Evolutionary conservation across 2,113 vertebrate genomes (phyloP), one percentile per base, ranked within the genome.

Genomic region (Erythrolamprus reginae): DNA sequence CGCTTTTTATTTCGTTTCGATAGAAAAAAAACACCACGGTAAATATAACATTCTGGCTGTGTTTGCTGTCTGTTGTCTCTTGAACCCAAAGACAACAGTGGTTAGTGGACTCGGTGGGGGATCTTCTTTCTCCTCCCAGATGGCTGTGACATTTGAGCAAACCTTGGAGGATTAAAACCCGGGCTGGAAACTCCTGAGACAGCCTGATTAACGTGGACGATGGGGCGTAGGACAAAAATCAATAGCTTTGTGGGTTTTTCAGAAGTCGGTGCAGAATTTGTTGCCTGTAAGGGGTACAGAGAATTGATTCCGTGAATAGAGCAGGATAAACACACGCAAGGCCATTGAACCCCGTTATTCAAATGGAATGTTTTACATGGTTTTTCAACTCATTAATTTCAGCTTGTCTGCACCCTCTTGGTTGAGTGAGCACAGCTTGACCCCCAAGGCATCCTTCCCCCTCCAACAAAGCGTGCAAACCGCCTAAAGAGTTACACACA

Each of bases 91-190:
- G 95, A 96, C 94, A 96, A 96, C 94, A 96, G 95, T 96, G 96
- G 96, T 96, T 95, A 96, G 95, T 92, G 90, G 92, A 93, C 94
- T 97, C 55, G 96, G 97, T 96, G 95, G 94, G 94, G 97, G 97
- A 95, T 96, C 92, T 94, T 55, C 91, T 84, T 90, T 96, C 97
- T 94, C 95, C 94, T 94, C 96, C 95, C 97, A 98, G 97, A 97
- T 97, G 97, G 97, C 92, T 94, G 93, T 97, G 97, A 97, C 96
- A 97, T 97, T 97, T 97, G 95, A 97, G 96, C 97, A 97, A 97
- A 95, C 96, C 96, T 96, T 92, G 89, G 95, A 94, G 97, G 97
- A 97, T 98, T 97, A 97, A 96, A 97, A 95, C 94, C 82, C 95
- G 97, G 93, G 92, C 92, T 94, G 88, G 92, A 95, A 96, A 96